Conservation (phyloP, 2,888 invertebrate genomes). For the Diaphora mendica region DNA sequence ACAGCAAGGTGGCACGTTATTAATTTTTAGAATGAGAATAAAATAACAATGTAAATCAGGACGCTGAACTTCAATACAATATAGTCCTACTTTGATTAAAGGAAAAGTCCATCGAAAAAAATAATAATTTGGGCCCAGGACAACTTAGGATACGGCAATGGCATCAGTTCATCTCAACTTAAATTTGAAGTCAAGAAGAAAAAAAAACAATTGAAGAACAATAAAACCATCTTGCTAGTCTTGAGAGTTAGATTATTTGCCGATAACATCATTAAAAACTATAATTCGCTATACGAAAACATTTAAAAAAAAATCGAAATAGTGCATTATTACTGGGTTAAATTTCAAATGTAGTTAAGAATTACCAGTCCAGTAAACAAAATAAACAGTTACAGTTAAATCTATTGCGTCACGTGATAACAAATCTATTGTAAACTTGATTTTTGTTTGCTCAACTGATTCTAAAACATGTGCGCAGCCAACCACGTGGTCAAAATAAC, state of each 20-base stretch:
- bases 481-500: constrained; percentile 16
- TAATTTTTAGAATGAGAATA: no score
- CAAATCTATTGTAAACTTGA: constrained; percentile 53
- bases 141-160: background rate
- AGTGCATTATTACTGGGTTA: background rate
- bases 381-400: constrained; percentile 24
- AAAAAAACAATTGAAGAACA: background rate
- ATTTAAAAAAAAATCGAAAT: background rate
- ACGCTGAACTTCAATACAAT: no score
- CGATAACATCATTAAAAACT: background rate
- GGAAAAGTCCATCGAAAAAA: background rate
- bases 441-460: constrained; percentile 59
- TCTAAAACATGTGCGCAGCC: background rate
- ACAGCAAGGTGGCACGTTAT: no score
- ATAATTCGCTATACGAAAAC: background rate
- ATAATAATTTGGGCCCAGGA: background rate
- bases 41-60: no score
- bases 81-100: no score
- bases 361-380: constrained; percentile 15
- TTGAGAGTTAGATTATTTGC: background rate
- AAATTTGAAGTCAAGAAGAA: background rate
- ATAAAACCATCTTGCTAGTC: background rate
- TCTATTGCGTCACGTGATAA: constrained; percentile 50
- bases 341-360: constrained; percentile 6
- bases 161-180: background rate